phyloP scores from a whole-genome alignment of 1,140 invertebrate genomes.

The Drosophila arawakana region DNA sequence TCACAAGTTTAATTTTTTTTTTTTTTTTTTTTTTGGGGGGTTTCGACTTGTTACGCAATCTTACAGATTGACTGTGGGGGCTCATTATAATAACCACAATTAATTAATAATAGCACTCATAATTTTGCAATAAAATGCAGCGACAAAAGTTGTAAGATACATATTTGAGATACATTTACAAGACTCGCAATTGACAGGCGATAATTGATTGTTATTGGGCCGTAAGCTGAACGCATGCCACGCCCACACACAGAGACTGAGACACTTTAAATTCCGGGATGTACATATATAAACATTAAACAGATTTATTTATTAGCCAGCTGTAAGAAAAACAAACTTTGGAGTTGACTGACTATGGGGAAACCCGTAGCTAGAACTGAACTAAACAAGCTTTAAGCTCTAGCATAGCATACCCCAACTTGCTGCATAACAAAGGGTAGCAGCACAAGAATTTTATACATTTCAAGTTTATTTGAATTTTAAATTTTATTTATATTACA shows the following conservation, averaged over 20 bases:
- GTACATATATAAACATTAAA: conserved; percentile 3
- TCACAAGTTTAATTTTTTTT: conserved; percentile 34
- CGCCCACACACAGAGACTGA: conserved; percentile 15
- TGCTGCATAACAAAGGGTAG: too few relatives aligned
- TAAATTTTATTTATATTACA: conserved; percentile 27
- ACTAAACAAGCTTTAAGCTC: too few relatives aligned
- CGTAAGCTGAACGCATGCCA: conserved; percentile 12
- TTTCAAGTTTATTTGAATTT: conserved; percentile 67
- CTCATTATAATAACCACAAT: conserved; percentile 44
- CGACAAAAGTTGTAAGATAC: conserved; percentile 34
- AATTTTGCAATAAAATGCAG: conserved; percentile 46
- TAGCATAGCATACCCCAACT: too few relatives aligned
- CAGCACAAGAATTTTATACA: conserved; percentile 44
- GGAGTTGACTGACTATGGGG: too few relatives aligned
- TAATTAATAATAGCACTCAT: conserved; percentile 44
- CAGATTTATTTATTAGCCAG: conserved; percentile 5
- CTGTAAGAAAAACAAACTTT: conserved; percentile 10
- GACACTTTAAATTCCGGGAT: conserved; percentile 28
- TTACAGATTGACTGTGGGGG: conserved; percentile 16
- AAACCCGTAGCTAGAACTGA: too few relatives aligned
- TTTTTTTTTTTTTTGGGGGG: neutral
- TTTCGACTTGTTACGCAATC: conserved; percentile 36
- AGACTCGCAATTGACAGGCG: conserved; percentile 63
- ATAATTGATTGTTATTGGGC: conserved; percentile 72
- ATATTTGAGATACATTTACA: conserved; percentile 64